A percentile compares a stretch with the other conserved stretches of the same genome.
Evolutionary conservation across 2,797 vertebrate species (phyloP).

Genomic region (Phalloptychus januarius): DNA sequence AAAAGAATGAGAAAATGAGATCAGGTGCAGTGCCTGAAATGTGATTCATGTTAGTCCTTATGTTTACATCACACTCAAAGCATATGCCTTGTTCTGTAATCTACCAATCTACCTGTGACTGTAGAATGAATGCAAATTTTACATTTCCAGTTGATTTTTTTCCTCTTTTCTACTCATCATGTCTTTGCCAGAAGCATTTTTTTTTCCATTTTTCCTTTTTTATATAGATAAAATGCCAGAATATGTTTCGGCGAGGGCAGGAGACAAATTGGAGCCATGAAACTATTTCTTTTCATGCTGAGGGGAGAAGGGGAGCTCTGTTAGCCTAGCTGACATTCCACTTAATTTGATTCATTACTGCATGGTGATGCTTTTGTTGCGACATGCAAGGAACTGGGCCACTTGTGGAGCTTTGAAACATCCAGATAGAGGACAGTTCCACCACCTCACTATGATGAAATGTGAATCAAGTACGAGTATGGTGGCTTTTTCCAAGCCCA

Average conservation of each 20-base stretch:
- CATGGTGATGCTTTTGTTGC: slow-evolving; percentile 63
- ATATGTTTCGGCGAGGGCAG: slow-evolving; percentile 49
- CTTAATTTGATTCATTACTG: slow-evolving; percentile 81
- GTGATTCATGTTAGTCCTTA: slow-evolving; percentile 52
- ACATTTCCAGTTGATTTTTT: slow-evolving; percentile 45
- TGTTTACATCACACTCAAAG: slow-evolving; percentile 61
- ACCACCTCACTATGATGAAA: slow-evolving; percentile 36
- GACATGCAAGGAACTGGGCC: slow-evolving; percentile 69
- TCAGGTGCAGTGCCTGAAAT: slow-evolving; percentile 18
- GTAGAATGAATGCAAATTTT: slow-evolving; percentile 49
- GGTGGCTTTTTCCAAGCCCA: slow-evolving; percentile 5
- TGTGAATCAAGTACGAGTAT: slow-evolving; percentile 31
- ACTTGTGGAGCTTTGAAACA: slow-evolving; percentile 56
- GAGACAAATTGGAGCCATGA: slow-evolving; percentile 72
- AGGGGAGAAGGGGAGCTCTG: slow-evolving; percentile 64
- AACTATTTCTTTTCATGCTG: slow-evolving; percentile 69
- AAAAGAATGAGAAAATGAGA: neutral
- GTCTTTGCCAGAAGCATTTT: slow-evolving; percentile 46
- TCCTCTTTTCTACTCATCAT: slow-evolving; percentile 17
- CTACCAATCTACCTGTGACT: slow-evolving; percentile 27
- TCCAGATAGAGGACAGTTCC: slow-evolving; percentile 51
- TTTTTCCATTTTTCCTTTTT: slow-evolving; percentile 17
- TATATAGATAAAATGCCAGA: slow-evolving; percentile 50
- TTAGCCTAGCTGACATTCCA: slow-evolving; percentile 75
- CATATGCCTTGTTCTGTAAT: slow-evolving; percentile 17